Evolutionary conservation across 2,797 vertebrate species (phyloP).

Genomic region (Coreius guichenoti): DNA sequence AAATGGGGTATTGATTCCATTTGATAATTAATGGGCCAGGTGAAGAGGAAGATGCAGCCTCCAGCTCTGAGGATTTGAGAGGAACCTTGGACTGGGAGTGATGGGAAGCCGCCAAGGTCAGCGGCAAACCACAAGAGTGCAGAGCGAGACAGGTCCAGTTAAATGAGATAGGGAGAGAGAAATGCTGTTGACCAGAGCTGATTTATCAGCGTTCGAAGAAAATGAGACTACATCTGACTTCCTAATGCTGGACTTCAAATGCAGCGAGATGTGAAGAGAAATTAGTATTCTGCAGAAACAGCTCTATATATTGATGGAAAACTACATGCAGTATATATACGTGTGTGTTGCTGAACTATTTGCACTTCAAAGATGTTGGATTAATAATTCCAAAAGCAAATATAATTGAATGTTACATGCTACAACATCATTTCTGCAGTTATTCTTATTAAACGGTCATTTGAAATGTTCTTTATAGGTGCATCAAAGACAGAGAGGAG

Average conservation of each 20-base stretch:
- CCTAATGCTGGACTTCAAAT: slow-evolving; percentile 79
- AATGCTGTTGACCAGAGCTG: slow-evolving; percentile 64
- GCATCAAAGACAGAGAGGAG: neutral
- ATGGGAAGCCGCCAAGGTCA: slow-evolving; percentile 81
- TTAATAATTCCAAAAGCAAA: slow-evolving; percentile 28
- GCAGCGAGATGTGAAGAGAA: slow-evolving; percentile 36
- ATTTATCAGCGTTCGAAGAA: slow-evolving; percentile 79
- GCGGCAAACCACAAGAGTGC: slow-evolving; percentile 60
- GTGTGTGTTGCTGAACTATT: slow-evolving; percentile 41
- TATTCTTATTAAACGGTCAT: slow-evolving; percentile 4
- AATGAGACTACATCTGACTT: slow-evolving; percentile 78
- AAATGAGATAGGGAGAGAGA: slow-evolving; percentile 52
- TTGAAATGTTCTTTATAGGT: slow-evolving; percentile 26
- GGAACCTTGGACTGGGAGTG: slow-evolving; percentile 80
- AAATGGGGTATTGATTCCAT: slow-evolving; percentile 83
- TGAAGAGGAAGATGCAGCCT: slow-evolving; percentile 72
- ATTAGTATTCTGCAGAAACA: slow-evolving; percentile 56
- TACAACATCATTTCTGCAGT: slow-evolving; percentile 10
- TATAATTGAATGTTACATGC: slow-evolving; percentile 23
- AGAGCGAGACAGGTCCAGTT: slow-evolving; percentile 30
- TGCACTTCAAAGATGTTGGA: slow-evolving; percentile 42
- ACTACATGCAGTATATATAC: slow-evolving; percentile 50
- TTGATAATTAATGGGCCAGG: slow-evolving; percentile 84
- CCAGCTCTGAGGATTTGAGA: slow-evolving; percentile 76
- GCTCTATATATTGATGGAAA: slow-evolving; percentile 51